Base-by-base conservation (phyloP, 2,797 vertebrate species). In the Eleutherodactylus coqui region DNA sequence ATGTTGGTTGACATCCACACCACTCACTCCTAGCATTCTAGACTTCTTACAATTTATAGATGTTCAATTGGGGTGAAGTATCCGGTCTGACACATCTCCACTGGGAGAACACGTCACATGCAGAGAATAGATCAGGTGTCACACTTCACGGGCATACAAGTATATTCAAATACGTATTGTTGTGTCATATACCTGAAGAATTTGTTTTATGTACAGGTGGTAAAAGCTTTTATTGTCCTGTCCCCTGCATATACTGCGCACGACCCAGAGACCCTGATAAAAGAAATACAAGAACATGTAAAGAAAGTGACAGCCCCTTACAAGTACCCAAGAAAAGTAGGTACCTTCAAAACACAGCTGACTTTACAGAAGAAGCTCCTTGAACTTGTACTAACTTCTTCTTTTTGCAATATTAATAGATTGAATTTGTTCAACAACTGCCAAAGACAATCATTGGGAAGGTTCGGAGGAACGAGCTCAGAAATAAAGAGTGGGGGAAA, bases 271-370 rank as follows among this genome's bases (percentile, higher is more conserved):
- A 90, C 92, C 89, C 89, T 97, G 0, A 91, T 82, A 75, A 87
- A 89, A 86, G 93, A 95, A 86, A 91, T 96, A 72, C 96, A 96
- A 84, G 90, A 94, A 21, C 93, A 96, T 2, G 96, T 95, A 27
- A 96, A 96, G 91, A 94, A 89, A 70, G 91, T 91, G 36, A 96
- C 96, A 58, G 95, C 95, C 55, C 96, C 95, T 2, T 96, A 96
- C 89, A 96, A 96, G 90, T 96, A 96, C 78, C 96, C 96, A 53
- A 94, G 95, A 85, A 96, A 96, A 94, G 95, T 95, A 89, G 79
- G 90, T 67, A 64, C 2, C 58, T 21, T 32, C 47, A 47, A 0
- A 21, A 29, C 13, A 29, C 27, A 29, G 5, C 14, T 47, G 21
- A 8, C 5, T 0, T 70, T 9, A 24, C 67, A 16, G 0, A 19